These are phyloP conservation scores for Toxotes chatareus DNA, from an alignment of 2,113 vertebrate species.

Conservation along the genomic window DNA sequence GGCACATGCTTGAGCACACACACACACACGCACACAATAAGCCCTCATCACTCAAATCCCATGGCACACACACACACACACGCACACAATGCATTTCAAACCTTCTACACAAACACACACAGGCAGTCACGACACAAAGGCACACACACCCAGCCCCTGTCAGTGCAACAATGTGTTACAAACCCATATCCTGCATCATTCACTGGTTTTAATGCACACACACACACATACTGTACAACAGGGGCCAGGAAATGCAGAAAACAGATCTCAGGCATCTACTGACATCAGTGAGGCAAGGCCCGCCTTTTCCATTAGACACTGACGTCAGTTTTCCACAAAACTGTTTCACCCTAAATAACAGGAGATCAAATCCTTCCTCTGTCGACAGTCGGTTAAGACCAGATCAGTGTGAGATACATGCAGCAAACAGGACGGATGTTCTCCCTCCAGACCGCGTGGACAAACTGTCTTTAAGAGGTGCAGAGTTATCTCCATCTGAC, in stretches of 20 bases:
- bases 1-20: conserved; percentile 46
- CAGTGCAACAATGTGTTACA: conserved; percentile 45
- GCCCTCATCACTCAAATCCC: conserved; percentile 51
- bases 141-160: conserved; percentile 15
- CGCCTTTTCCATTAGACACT: conserved; percentile 67
- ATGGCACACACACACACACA: conserved; percentile 13
- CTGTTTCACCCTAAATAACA: conserved; percentile 63
- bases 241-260: conserved; percentile 70
- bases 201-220: conserved; percentile 19
- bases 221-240: conserved; percentile 2
- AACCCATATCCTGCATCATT: conserved; percentile 49
- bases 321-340: conserved; percentile 75
- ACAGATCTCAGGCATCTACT: conserved; percentile 66
- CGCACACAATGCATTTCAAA: background rate
- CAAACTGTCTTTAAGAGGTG: conserved; percentile 5
- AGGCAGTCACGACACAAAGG: conserved; percentile 32
- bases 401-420: conserved; percentile 29
- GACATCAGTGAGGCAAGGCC: conserved; percentile 55
- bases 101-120: background rate
- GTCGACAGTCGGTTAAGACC: conserved; percentile 46
- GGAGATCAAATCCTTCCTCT: conserved; percentile 58
- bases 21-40: conserved; percentile 37
- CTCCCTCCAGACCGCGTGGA: background rate
- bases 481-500: background rate
- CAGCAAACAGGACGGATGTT: background rate